These are phyloP conservation scores for Caenorhabditis angaria DNA, from an alignment of 2,888 invertebrate species.

Conservation along the genomic window DNA sequence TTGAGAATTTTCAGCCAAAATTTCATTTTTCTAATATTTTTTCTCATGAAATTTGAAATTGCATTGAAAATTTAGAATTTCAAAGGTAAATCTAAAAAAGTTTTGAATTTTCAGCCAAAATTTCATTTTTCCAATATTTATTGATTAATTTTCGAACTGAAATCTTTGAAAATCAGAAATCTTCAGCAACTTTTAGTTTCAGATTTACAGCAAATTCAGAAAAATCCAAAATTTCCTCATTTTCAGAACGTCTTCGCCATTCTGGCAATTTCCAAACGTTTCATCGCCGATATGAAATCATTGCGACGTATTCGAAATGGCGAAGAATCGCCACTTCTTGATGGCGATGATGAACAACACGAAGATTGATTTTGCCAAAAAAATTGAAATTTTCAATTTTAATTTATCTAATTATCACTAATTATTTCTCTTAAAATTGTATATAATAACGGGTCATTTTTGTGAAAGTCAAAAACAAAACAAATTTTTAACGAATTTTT, in stretches of 20 bases:
- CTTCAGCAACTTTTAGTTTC: background rate
- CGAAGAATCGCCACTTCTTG: constrained; percentile 55
- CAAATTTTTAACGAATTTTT: too few species aligned
- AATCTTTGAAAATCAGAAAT: background rate
- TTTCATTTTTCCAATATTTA: background rate
- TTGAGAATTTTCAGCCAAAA: too few species aligned
- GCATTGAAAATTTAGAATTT: background rate
- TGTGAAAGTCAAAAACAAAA: too few species aligned
- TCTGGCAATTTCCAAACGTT: constrained; percentile 61
- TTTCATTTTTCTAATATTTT: too few species aligned
- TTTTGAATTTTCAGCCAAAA: background rate
- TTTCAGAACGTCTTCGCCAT: constrained; percentile 65
- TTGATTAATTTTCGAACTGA: background rate
- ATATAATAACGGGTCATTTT: background rate
- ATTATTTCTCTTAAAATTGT: too few species aligned
- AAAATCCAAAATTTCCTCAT: background rate
- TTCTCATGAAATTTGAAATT: too few species aligned
- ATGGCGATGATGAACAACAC: constrained; percentile 25
- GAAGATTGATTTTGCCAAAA: constrained; percentile 2
- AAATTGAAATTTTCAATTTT: too few species aligned
- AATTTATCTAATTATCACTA: too few species aligned
- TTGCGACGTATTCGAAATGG: constrained; percentile 41
- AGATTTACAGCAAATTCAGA: background rate
- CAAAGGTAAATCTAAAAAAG: background rate
- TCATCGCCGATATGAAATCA: constrained; percentile 54